phyloP scores from a whole-genome alignment of 2,113 vertebrate genomes.

The Hydropotes inermis region DNA sequence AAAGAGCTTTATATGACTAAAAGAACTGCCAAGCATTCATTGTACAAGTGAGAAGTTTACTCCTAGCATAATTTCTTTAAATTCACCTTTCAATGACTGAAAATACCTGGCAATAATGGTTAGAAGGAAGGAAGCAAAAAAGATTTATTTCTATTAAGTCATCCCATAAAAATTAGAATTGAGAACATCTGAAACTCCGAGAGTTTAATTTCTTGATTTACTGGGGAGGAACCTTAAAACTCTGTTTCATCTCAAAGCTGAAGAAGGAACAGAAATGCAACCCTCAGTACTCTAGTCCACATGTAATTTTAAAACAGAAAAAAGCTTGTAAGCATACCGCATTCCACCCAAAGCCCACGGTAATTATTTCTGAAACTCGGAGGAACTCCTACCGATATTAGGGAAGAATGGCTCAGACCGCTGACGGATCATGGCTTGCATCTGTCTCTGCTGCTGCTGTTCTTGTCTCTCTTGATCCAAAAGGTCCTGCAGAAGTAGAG shows the following conservation, averaged over 20 bases:
- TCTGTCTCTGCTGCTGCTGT: constrained; percentile 97
- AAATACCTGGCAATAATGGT: neutral
- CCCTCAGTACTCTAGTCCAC: neutral
- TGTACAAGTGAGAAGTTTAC: neutral
- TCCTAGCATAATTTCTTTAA: neutral
- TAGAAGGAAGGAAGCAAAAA: neutral
- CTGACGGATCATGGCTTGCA: constrained; percentile 97
- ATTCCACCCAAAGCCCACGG: neutral
- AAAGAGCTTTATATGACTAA: neutral
- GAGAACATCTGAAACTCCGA: neutral
- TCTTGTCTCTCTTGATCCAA: constrained; percentile 97
- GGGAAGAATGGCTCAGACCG: constrained; percentile 90
- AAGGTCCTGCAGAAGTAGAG: constrained; percentile 95
- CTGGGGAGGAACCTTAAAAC: neutral
- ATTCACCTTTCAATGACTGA: neutral
- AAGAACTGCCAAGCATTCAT: neutral
- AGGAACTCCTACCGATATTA: constrained; percentile 86
- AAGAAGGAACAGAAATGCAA: neutral
- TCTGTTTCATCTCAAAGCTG: neutral
- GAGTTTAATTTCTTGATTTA: neutral
- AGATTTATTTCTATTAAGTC: neutral
- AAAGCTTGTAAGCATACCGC: neutral
- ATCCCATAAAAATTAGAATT: neutral
- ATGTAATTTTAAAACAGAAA: neutral
- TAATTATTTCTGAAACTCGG: fast-evolving